These are phyloP conservation scores for Polymixis lichenea DNA, from an alignment of 2,888 invertebrate species.

Conservation along the genomic window DNA sequence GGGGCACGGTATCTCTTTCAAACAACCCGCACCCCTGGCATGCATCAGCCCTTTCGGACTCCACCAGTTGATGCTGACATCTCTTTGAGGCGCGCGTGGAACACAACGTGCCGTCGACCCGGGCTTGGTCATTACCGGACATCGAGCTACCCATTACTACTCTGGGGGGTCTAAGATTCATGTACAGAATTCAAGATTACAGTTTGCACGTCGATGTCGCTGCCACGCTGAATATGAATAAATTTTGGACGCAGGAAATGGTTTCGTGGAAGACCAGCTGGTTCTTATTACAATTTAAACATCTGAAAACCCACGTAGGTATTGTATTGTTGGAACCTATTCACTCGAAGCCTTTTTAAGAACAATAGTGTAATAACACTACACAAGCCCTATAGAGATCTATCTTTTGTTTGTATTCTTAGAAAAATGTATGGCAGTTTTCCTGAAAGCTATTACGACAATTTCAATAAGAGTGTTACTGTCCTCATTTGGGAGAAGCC, in stretches of 20 bases:
- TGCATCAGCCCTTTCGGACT: too few relatives aligned
- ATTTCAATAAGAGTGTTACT: not conserved
- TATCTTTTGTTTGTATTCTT: slow-evolving; percentile 35
- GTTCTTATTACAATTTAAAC: not conserved
- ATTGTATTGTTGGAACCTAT: not conserved
- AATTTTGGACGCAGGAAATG: not conserved
- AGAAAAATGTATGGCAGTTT: slow-evolving; percentile 3
- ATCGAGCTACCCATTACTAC: too few relatives aligned
- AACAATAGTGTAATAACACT: slow-evolving; percentile 40
- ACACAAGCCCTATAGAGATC: not conserved
- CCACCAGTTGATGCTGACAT: too few relatives aligned
- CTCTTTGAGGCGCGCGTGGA: too few relatives aligned
- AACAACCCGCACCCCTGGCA: too few relatives aligned
- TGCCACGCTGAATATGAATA: not conserved
- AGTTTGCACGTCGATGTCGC: too few relatives aligned
- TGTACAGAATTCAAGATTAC: too few relatives aligned
- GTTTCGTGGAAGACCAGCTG: not conserved
- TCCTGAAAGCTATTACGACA: not conserved
- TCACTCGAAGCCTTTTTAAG: slow-evolving; percentile 26
- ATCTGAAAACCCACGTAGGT: slow-evolving; percentile 24
- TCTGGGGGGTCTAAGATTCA: too few relatives aligned
- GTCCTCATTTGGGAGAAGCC: not conserved
- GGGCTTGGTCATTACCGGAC: too few relatives aligned
- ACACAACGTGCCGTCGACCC: too few relatives aligned
- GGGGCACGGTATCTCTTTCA: too few relatives aligned